phyloP scores from a whole-genome alignment of 2,888 invertebrate species.

The Macrophya alboannulata region DNA sequence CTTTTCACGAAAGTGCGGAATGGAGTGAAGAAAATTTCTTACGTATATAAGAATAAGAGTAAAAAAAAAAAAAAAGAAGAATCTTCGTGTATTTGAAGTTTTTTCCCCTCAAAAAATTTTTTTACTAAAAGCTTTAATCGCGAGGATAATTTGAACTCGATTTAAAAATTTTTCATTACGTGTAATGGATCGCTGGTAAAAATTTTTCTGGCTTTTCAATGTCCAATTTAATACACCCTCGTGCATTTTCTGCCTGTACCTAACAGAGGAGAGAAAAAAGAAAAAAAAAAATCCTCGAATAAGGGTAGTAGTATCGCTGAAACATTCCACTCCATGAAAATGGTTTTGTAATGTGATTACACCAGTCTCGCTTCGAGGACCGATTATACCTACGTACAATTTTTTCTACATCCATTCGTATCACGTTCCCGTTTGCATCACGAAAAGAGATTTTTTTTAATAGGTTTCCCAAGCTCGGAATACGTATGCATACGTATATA shows the following conservation, averaged over 20 bases:
- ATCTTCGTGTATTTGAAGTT: neutral
- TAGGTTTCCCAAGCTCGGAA: neutral
- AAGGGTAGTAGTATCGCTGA: slow-evolving; percentile 2
- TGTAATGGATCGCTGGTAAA: neutral
- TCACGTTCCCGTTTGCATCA: neutral
- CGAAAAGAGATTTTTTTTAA: neutral
- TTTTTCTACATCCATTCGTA: slow-evolving; percentile 4
- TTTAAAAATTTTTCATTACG: slow-evolving; percentile 6
- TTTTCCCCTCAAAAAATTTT: neutral
- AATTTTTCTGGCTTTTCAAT: neutral
- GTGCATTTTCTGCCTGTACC: neutral
- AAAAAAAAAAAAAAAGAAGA: neutral
- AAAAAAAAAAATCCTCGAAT: neutral
- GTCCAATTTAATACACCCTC: neutral
- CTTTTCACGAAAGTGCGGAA: neutral
- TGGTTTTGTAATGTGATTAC: slow-evolving; percentile 41
- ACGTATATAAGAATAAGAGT: too few species aligned
- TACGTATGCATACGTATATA: too few species aligned
- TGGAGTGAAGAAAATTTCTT: neutral
- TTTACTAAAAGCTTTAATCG: neutral
- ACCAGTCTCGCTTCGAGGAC: neutral
- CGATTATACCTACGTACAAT: neutral
- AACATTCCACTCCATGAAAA: neutral
- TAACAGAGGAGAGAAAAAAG: neutral
- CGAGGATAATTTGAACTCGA: neutral